phyloP scores from a whole-genome alignment of 2,113 vertebrate species.

The Bothrops jararaca region DNA sequence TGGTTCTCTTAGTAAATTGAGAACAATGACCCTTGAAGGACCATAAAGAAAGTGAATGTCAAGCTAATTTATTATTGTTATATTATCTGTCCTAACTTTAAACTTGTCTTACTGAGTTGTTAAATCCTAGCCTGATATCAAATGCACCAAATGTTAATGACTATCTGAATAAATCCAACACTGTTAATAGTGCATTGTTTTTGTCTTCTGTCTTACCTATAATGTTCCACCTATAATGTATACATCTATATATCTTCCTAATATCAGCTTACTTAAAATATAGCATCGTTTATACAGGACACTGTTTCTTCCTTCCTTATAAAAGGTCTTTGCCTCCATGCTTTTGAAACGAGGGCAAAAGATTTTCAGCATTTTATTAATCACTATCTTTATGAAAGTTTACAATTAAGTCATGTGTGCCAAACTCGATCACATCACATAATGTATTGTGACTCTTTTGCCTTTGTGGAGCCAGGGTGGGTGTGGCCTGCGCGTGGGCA shows the following conservation, averaged over 20 bases:
- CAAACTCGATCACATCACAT: too few species aligned
- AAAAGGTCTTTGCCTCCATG: background rate
- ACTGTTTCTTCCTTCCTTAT: background rate
- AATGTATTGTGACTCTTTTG: too few species aligned
- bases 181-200: conserved; percentile 1
- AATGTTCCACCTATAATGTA: background rate
- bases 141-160: conserved; percentile 68
- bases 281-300: background rate
- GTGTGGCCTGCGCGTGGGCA: too few species aligned
- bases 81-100: conserved; percentile 78
- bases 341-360: background rate
- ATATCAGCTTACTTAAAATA: background rate
- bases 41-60: conserved; percentile 84
- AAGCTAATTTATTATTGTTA: conserved; percentile 87
- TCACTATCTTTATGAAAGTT: background rate
- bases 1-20: conserved; percentile 84
- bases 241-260: background rate
- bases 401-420: background rate
- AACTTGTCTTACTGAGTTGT: conserved; percentile 72
- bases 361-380: background rate
- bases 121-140: conserved; percentile 63
- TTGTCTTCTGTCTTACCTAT: conserved; percentile 13
- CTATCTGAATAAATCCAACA: conserved; percentile 48
- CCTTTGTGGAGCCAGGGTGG: too few species aligned
- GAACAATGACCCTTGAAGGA: conserved; percentile 87